Conservation (phyloP, 2,113 vertebrate genomes). For the Chloroceryle aenea region DNA sequence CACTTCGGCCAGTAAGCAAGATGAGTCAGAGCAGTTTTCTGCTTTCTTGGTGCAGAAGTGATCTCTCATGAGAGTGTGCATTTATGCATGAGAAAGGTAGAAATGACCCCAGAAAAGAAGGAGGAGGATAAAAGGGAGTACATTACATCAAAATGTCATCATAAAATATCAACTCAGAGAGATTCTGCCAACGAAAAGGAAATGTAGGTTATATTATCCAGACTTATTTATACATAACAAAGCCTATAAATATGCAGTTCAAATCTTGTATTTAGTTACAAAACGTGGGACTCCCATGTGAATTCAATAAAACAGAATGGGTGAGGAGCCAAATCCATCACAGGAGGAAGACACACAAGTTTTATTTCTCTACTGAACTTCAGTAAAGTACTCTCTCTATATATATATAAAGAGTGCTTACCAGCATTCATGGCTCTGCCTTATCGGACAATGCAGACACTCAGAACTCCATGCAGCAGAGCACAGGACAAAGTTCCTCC, state of each 20-base stretch:
- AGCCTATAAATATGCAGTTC: neutral
- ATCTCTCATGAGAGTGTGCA: neutral
- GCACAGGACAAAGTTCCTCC: neutral
- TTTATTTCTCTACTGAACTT: neutral
- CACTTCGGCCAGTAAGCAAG: neutral
- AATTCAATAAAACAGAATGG: neutral
- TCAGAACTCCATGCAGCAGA: neutral
- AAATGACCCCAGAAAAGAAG: neutral
- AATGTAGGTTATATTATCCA: neutral
- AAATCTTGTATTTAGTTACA: neutral
- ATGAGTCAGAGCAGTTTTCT: conserved; percentile 17
- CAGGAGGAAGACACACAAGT: neutral
- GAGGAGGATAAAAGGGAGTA: neutral
- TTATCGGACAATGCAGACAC: neutral
- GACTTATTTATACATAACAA: neutral
- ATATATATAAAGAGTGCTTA: neutral
- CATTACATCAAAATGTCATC: neutral
- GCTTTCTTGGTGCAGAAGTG: neutral
- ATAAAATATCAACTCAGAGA: neutral
- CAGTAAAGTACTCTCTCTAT: neutral
- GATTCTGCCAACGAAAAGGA: neutral
- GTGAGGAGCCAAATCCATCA: neutral
- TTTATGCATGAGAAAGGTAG: conserved; percentile 10
- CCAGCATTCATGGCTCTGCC: neutral
- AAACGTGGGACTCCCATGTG: neutral